A percentile compares a stretch with the other conserved stretches of the same genome.
Conservation (phyloP, 2,113 vertebrate genomes). For the Albula goreensis region DNA sequence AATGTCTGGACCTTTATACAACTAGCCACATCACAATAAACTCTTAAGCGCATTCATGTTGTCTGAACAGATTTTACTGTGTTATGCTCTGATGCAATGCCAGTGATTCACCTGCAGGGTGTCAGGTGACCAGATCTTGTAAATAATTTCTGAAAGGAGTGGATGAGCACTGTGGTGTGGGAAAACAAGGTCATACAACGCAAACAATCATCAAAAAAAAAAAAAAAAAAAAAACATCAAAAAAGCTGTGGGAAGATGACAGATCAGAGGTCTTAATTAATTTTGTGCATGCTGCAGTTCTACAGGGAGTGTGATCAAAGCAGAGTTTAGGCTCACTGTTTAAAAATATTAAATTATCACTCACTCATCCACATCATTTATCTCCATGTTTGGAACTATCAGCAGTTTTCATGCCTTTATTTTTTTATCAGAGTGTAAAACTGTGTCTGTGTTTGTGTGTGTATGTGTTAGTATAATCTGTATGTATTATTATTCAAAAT, state of each 20-base stretch:
- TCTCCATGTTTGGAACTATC: background rate
- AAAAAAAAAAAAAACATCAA: conserved; percentile 11
- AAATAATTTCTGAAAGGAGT: background rate
- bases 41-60: too few relatives aligned
- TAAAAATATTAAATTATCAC: background rate
- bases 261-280: background rate
- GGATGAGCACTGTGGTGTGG: background rate
- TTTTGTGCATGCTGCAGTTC: background rate
- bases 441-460: too few relatives aligned
- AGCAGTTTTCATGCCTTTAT: background rate
- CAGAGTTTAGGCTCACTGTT: background rate
- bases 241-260: background rate
- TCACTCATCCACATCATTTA: background rate
- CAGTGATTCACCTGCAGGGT: background rate
- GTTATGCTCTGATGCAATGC: background rate
- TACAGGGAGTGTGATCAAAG: background rate
- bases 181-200: conserved; percentile 2
- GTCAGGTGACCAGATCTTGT: background rate
- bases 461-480: too few relatives aligned
- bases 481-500: too few relatives aligned
- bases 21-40: too few relatives aligned
- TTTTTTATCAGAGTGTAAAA: background rate
- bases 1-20: too few relatives aligned
- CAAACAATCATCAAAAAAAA: background rate
- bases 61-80: background rate